Evolutionary conservation across 2,113 vertebrate genomes (phyloP), one percentile per base, ranked within the genome.

Genomic region (Ceyx cyanopectus): DNA sequence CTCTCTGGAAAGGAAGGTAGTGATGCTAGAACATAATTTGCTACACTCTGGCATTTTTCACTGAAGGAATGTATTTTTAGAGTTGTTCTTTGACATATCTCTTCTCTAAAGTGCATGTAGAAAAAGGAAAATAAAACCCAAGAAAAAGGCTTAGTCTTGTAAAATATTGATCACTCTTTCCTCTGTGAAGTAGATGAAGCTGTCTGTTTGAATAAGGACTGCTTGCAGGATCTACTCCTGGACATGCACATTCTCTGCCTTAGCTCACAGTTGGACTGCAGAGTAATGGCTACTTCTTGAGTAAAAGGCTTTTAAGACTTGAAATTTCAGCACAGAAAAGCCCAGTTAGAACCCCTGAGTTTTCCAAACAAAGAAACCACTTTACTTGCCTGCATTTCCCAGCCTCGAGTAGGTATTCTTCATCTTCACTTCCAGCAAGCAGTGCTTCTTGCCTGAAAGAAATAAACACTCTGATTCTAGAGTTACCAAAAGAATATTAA

Each of bases 391-490:
- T 90, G 40, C 6, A 5, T 81, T 93, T 90, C 67, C 56, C 18
- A 62, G 29, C 5, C 88, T 77, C 18, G 6, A 63, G 10, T 34
- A 60, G 27, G 4, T 32, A 24, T 61, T 63, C 13, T 48, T 65
- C 70, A 18, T 10, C 4, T 53, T 90, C 79, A 40, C 48, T 62
- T 81, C 34, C 24, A 78, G 68, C 20, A 93, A 83, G 40, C 43
- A 74, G 3, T 17, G 18, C 34, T 87, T 94, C 79, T 85, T 91
- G 40, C 40, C 56, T 85, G 75, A 88, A 85, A 95, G n/a, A 6
- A 60, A 63, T 16, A 6, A 11, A 87, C 87, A 22, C 46, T 85
- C 63, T 75, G 43, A 91, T 96, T 94, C 85, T 90, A 80, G 29
- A 51, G 54, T 85, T 89, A 85, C n/a, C 10, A 82, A 34, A 75